phyloP scores from a whole-genome alignment of 2,888 invertebrate species.

The Platerodrilus igneus region DNA sequence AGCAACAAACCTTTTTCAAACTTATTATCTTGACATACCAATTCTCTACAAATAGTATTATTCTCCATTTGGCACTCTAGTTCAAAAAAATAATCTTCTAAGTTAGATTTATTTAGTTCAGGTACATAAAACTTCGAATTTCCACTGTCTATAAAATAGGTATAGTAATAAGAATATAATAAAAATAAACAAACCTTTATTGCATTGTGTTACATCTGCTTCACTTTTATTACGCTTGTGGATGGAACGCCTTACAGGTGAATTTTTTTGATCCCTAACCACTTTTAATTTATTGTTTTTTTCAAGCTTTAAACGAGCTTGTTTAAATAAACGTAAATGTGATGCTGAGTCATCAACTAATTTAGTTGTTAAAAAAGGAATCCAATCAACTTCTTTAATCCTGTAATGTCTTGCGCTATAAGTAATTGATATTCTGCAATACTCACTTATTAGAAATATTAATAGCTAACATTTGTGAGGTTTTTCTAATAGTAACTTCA shows the following conservation, averaged over 20 bases:
- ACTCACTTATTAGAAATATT: conserved; percentile 65
- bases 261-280: conserved; percentile 38
- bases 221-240: conserved; percentile 71
- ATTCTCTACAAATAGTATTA: conserved; percentile 71
- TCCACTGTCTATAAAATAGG: no score
- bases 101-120: conserved; percentile 46
- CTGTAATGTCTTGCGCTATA: conserved; percentile 34
- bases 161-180: no score
- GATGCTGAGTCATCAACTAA: conserved; percentile 88
- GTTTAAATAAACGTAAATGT: conserved; percentile 80
- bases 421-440: background rate
- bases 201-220: conserved; percentile 64
- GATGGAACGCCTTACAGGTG: conserved; percentile 41
- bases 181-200: conserved; percentile 42
- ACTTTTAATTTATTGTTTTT: conserved; percentile 36
- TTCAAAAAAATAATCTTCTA: conserved; percentile 83
- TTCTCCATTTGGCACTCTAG: conserved; percentile 84
- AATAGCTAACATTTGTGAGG: conserved; percentile 66
- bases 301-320: conserved; percentile 58
- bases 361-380: conserved; percentile 78
- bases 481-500: conserved; percentile 59
- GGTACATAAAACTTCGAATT: conserved; percentile 62
- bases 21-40: conserved; percentile 66
- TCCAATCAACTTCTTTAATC: conserved; percentile 85
- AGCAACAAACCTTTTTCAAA: conserved; percentile 57